These are phyloP conservation scores for Pandemis heparana DNA, from an alignment of 2,888 invertebrate genomes.

Conservation along the genomic window DNA sequence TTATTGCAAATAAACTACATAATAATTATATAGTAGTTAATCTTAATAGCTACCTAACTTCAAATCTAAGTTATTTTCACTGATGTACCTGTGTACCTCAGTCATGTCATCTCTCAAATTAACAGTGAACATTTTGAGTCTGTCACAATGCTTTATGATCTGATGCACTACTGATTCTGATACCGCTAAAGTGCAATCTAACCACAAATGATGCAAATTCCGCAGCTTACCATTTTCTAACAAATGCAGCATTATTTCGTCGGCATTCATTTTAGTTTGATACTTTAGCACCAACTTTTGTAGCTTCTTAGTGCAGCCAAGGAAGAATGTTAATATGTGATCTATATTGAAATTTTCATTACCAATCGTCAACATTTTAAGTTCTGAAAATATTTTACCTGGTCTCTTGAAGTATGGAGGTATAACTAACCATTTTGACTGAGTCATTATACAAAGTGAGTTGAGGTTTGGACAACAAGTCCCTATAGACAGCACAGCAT, in stretches of 20 bases:
- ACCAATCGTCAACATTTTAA: constrained; percentile 73
- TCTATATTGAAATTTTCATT: constrained; percentile 76
- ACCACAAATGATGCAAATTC: constrained; percentile 71
- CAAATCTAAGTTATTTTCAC: constrained; percentile 76
- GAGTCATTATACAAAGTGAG: constrained; percentile 76
- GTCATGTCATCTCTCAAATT: constrained; percentile 68
- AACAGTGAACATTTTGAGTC: constrained; percentile 72
- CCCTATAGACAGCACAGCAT: constrained; percentile 73
- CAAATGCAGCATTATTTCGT: constrained; percentile 66
- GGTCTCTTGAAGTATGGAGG: constrained; percentile 68
- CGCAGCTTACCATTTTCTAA: constrained; percentile 70
- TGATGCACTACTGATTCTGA: constrained; percentile 70
- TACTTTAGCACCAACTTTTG: constrained; percentile 75
- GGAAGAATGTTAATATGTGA: constrained; percentile 71
- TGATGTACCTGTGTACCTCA: constrained; percentile 71
- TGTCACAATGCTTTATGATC: constrained; percentile 71
- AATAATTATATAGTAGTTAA: constrained; percentile 44
- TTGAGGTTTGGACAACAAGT: constrained; percentile 73
- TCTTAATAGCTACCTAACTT: constrained; percentile 75
- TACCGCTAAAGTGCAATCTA: constrained; percentile 79
- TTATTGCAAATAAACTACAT: constrained; percentile 47
- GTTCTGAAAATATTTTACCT: constrained; percentile 67
- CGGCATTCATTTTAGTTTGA: constrained; percentile 74
- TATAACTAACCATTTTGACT: constrained; percentile 70
- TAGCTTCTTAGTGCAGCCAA: constrained; percentile 71